Evolutionary conservation across 1,140 invertebrate species (phyloP).

Genomic region (Drosophila busckii): DNA sequence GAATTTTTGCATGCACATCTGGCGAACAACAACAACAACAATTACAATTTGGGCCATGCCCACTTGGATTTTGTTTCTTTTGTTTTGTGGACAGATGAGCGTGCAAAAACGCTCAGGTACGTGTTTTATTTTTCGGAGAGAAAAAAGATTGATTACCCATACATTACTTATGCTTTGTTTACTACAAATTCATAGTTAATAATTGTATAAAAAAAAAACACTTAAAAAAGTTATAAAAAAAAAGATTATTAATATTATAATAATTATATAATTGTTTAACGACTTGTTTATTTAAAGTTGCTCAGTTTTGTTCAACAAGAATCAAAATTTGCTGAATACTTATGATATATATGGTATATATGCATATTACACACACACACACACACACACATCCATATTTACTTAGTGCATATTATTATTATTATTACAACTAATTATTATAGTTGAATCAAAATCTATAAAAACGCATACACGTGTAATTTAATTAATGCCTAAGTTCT

Average conservation of each 20-base stretch:
- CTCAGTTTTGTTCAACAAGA: slow-evolving; percentile 56
- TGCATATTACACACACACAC: too few relatives aligned
- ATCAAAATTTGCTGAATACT: slow-evolving; percentile 77
- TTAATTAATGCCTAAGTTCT: slow-evolving; percentile 35
- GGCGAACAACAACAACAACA: background rate
- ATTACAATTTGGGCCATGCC: background rate
- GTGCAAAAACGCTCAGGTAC: slow-evolving; percentile 78
- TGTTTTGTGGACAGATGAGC: slow-evolving; percentile 6
- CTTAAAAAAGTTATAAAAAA: slow-evolving; percentile 32
- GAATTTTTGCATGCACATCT: slow-evolving; percentile 60
- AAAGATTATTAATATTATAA: slow-evolving; percentile 46
- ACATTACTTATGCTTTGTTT: slow-evolving; percentile 76
- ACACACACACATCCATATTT: too few relatives aligned
- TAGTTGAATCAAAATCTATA: slow-evolving; percentile 63
- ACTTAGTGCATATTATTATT: slow-evolving; percentile 54
- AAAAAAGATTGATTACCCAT: slow-evolving; percentile 82
- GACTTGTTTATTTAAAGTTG: slow-evolving; percentile 15
- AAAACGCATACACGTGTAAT: slow-evolving; percentile 48
- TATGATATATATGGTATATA: too few relatives aligned
- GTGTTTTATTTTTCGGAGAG: slow-evolving; percentile 80
- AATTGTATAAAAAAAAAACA: slow-evolving; percentile 46
- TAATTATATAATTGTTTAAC: slow-evolving; percentile 57
- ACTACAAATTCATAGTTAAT: slow-evolving; percentile 72
- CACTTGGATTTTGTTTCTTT: background rate
- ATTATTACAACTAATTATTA: slow-evolving; percentile 37